Base-by-base conservation (phyloP, 2,888 invertebrate species). In the Drosophila algonquin region DNA sequence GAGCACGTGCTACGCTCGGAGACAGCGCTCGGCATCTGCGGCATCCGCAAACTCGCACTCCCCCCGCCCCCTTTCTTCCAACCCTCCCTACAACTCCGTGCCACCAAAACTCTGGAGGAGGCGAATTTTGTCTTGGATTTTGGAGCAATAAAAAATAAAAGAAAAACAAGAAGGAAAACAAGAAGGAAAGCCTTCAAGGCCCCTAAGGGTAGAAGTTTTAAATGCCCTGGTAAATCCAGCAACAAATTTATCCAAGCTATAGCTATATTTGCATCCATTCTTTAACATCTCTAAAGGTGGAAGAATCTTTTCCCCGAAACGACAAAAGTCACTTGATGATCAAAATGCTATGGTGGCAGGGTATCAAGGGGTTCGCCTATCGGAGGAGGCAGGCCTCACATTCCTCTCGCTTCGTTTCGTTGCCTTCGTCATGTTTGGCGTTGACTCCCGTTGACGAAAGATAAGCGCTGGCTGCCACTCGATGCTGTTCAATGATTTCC, bases 1-100 rank as follows among this genome's bases (percentile, higher is more conserved):
- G 60, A 72, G 56, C 81, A 82, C 81, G 81, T 82, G 81, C 21
- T 21, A 3, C 21, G 21, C 75, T 73, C 74, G 67, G 46, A 47
- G 52, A 50, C 52, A 12, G 52, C 55, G 46, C 16, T 73, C 69
- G 73, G 57, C 60, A 46, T 45, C 45, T 48, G 59, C 75, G 78
- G 51, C 69, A 57, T 4, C n/a, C 24, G 16, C 4, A 16, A 21
- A 6, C 51, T 30, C 27, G 40, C 44, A 40, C 48, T 24, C 4
- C 50, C 51, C 44, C 30, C 14, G 2, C 45, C 51, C 44, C 30
- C 14, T 3, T 46, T 35, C 46, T 47, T 24, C 57, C 24, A 8
- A 18, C 48, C 3, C 8, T 2, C 5, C 54, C 57, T 24, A 5
- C 24, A 24, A 21, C 12, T 46, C 6, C 30, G 21, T 14, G 40